These are phyloP conservation scores for Sebastes taczanowskii DNA, from an alignment of 2,797 vertebrate genomes.

Conservation along the genomic window DNA sequence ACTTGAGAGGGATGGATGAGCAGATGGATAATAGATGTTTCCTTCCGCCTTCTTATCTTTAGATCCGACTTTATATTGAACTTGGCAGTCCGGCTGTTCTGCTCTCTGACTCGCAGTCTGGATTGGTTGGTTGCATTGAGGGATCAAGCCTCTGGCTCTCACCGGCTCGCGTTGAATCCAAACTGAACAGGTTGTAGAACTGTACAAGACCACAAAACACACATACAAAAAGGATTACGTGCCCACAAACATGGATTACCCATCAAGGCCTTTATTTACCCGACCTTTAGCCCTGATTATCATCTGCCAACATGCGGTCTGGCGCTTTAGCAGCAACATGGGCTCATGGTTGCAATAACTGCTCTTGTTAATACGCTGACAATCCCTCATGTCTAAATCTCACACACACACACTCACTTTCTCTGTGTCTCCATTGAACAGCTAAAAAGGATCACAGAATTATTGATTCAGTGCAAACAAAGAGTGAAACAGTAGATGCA, in stretches of 20 bases:
- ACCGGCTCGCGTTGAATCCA: neutral
- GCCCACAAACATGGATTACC: conserved; percentile 38
- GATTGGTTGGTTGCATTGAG: conserved; percentile 5
- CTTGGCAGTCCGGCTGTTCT: neutral
- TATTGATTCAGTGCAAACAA: conserved; percentile 51
- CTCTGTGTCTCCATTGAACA: conserved; percentile 11
- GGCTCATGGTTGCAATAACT: conserved; percentile 13
- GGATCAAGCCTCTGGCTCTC: conserved; percentile 20
- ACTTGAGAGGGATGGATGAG: conserved; percentile 10
- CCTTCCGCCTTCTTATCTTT: conserved; percentile 17
- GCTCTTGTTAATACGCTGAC: conserved; percentile 27
- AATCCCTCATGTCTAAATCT: neutral
- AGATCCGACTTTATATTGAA: conserved; percentile 13
- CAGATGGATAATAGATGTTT: conserved; percentile 15
- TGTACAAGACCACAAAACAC: conserved; percentile 14
- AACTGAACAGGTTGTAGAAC: conserved; percentile 30
- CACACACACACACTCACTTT: neutral
- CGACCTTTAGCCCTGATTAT: conserved; percentile 37
- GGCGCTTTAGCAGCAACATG: neutral
- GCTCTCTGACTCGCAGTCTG: neutral
- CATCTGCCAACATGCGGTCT: conserved; percentile 11
- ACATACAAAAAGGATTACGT: conserved; percentile 34
- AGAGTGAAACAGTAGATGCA: conserved; percentile 32
- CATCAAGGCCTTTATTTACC: conserved; percentile 21
- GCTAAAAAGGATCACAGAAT: conserved; percentile 16